Evolutionary conservation across 2,888 invertebrate species (phyloP), one percentile per base, ranked within the genome.

Genomic region (Diarsia dahlii): DNA sequence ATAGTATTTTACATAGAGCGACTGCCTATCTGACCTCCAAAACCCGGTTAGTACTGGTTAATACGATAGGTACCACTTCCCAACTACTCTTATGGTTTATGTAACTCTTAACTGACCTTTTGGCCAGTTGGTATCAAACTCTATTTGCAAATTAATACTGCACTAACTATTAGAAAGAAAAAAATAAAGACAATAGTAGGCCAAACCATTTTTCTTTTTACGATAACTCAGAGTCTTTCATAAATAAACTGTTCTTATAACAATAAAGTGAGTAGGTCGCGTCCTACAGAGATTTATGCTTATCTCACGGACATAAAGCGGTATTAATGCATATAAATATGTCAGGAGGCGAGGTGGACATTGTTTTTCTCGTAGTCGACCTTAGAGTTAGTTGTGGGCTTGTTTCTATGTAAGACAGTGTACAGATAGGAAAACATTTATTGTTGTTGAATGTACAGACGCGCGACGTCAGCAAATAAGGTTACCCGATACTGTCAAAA

Each of bases 261-360:
- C 92, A 94, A 94, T 95, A 94, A 93, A 94, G 90, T 90, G 85
- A 92, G 91, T 94, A 93, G 91, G 91, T 91, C 92, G 90, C 88
- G 90, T 91, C 92, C 91, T 92, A 87, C 93, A 80, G 85, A 89
- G 93, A 95, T 95, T 95, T 95, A 95, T 94, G 89, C 93, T 94
- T 95, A 95, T 95, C 95, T 95, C 89, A 84, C 88, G 80, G 84
- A 91, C 89, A 94, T 95, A 95, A 95, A 95, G 88, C 89, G 90
- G 94, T 92, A 94, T 95, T 95, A 95, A 95, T 94, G 93, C 94
- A 93, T 94, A 95, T 95, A 95, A 94, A 94, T 93, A 95, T 94
- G 94, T 94, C 94, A 93, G 88, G 90, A 92, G 91, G 68, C 79
- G 81, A 78, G 78, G 87, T 78, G 80, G 83, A 82, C 80, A 84